Conservation (phyloP, 2,797 vertebrate genomes). For the Anniella stebbinsi region DNA sequence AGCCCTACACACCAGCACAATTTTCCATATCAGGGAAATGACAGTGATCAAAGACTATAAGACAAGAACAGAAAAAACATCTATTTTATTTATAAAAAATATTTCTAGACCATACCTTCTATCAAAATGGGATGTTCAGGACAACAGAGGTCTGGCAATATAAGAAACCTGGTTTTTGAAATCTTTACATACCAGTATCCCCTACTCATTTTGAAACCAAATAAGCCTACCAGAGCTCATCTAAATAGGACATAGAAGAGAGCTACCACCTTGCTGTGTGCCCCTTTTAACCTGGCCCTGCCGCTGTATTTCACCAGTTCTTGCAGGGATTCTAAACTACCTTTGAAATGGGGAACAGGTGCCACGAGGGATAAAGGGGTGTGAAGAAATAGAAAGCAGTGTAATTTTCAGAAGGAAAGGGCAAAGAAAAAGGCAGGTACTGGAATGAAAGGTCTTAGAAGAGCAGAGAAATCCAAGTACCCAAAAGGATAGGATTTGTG, state of each 20-base stretch:
- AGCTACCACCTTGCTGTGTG: neutral
- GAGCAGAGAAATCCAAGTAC: neutral
- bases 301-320: neutral
- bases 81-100: too few relatives aligned
- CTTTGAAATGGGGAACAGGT: neutral
- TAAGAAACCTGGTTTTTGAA: too few relatives aligned
- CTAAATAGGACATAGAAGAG: neutral
- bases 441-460: neutral
- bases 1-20: too few relatives aligned
- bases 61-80: too few relatives aligned
- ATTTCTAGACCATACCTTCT: too few relatives aligned
- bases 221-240: neutral
- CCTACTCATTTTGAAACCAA: too few relatives aligned
- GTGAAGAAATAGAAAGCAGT: neutral
- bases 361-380: neutral
- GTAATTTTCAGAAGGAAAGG: neutral
- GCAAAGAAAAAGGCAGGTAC: neutral
- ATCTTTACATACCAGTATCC: too few relatives aligned
- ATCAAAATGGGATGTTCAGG: too few relatives aligned
- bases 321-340: neutral
- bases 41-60: too few relatives aligned
- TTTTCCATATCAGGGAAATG: too few relatives aligned
- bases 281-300: too few relatives aligned
- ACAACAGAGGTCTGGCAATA: too few relatives aligned
- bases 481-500: neutral